Conservation (phyloP, 2,113 vertebrate genomes). For the Dolichallabes microphthalmus region DNA sequence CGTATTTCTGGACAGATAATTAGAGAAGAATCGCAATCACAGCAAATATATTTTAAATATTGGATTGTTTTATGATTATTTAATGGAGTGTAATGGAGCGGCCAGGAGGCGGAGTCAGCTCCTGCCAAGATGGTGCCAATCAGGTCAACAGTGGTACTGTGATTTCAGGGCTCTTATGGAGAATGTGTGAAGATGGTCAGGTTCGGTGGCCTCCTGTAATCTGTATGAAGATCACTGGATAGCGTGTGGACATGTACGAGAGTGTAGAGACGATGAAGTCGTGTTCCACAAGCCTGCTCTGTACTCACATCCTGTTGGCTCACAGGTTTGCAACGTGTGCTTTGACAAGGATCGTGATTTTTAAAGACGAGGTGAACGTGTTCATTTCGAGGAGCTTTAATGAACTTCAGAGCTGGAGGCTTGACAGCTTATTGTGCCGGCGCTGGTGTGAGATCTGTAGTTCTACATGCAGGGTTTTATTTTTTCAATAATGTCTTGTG, state of each 20-base stretch:
- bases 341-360: neutral
- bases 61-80: no score
- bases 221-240: neutral
- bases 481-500: neutral
- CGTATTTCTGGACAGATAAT: no score
- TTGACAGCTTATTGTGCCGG: neutral
- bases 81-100: no score
- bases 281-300: neutral
- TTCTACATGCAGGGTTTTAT: neutral
- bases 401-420: neutral
- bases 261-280: neutral
- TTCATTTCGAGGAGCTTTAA: neutral
- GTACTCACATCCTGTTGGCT: neutral
- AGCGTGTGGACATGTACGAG: neutral
- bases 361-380: neutral
- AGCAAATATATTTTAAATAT: no score
- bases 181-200: neutral
- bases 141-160: neutral
- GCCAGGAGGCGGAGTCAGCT: no score
- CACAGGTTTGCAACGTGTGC: neutral
- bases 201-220: neutral
- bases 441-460: neutral
- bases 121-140: no score
- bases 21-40: no score
- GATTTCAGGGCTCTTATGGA: neutral